Conservation (phyloP, 2,113 vertebrate genomes). For the Etia nguti region DNA sequence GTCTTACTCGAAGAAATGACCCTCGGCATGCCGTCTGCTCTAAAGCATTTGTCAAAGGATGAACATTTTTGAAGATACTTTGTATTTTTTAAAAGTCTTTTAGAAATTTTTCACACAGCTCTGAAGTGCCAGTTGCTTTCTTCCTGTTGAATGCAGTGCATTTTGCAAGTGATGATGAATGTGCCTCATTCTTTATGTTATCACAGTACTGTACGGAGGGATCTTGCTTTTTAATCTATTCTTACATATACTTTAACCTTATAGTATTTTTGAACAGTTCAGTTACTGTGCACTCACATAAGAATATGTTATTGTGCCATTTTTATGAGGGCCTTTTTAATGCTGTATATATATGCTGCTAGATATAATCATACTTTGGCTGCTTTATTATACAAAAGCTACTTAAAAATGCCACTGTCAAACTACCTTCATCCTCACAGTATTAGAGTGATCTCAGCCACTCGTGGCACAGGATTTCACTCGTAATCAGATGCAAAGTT, state of each 20-base stretch:
- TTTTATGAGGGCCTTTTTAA: conserved; percentile 21
- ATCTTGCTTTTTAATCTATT: conserved; percentile 17
- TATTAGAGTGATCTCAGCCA: conserved; percentile 2
- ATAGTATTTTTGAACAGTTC: conserved; percentile 7
- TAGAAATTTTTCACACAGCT: not conserved
- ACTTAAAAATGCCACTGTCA: not conserved
- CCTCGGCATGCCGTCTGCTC: conserved; percentile 5
- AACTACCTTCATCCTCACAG: not conserved
- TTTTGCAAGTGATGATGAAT: conserved; percentile 47
- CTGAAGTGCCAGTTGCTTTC: conserved; percentile 47
- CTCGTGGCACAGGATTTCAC: not conserved
- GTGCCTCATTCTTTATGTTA: conserved; percentile 56
- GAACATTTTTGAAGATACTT: not conserved
- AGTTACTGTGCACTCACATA: not conserved
- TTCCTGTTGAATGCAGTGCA: conserved; percentile 36
- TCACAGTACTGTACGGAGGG: conserved; percentile 60
- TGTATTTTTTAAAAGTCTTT: not conserved
- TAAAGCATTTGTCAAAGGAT: not conserved
- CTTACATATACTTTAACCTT: not conserved
- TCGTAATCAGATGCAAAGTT: not conserved
- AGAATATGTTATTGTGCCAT: conserved; percentile 39
- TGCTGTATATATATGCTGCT: conserved; percentile 24
- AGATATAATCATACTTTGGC: not conserved
- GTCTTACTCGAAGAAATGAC: not conserved
- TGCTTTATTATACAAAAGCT: not conserved